Base-by-base conservation (phyloP, 2,888 invertebrate species). In the Pollenia amentaria region DNA sequence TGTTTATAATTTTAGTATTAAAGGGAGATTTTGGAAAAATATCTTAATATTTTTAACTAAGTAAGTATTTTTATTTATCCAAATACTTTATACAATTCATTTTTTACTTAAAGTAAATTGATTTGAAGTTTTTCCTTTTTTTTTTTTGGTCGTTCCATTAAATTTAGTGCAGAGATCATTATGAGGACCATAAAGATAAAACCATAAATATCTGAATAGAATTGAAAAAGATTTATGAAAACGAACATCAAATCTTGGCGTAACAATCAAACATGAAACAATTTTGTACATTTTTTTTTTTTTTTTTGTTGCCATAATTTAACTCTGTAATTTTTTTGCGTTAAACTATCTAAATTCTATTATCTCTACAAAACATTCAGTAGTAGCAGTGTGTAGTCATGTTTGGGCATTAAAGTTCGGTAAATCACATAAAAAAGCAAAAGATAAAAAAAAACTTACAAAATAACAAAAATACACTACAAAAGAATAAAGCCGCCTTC, bases 401-500 rank as follows among this genome's bases (percentile, higher is more conserved):
- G 48, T 14, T 57, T 38, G 46, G 10, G 29, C n/a, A 44, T 46
- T 64, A 29, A 53, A 70, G 55, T 64, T 83, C 70, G 62, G 75
- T 55, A 72, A 80, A 80, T 76, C 79, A 83, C 48, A 70, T 48
- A 51, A 67, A 77, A 42, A 14, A 44, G 29, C 46, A 46, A 73
- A 55, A 8, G 7, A 0, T 4, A 16, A 65, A 73, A 48, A 55
- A 12, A 77, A 83, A 75, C 57, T 86, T 29, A 29, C 29, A 29
- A 29, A 29, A 64, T 75, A 79, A 70, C 77, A 75, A 18, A 64
- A 29, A 64, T 65, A 40, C 70, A 16, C 42, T 55, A 80, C 55
- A 80, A 87, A 76, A 77, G 72, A 67, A 70, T 60, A 67, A 84
- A 62, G 67, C 86, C 86, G 86, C 83, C 72, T 84, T 80, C 79